A percentile compares a stretch with the other conserved stretches of the same genome.
These are phyloP conservation scores for Scalopus aquaticus DNA, from an alignment of 2,113 vertebrate species.

Conservation along the genomic window DNA sequence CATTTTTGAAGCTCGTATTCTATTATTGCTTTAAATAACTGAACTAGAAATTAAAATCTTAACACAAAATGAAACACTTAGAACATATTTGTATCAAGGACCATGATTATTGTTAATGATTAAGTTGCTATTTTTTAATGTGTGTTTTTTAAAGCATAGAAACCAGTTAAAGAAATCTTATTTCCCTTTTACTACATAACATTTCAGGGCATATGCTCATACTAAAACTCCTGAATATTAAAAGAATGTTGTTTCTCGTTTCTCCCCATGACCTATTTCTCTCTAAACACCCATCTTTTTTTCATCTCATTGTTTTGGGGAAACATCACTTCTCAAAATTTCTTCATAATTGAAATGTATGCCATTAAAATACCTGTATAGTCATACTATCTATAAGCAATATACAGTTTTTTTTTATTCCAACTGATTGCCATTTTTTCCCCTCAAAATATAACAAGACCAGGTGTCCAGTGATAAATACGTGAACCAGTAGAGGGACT, in stretches of 20 bases:
- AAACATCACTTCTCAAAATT: neutral
- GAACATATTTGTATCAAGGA: neutral
- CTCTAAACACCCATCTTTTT: neutral
- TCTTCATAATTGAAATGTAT: neutral
- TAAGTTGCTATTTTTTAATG: neutral
- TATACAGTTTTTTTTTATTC: neutral
- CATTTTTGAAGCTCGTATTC: neutral
- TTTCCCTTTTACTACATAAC: neutral
- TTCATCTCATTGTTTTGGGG: neutral
- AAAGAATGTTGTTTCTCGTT: neutral
- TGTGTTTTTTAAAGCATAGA: neutral
- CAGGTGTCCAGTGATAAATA: neutral
- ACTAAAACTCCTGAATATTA: neutral
- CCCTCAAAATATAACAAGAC: neutral
- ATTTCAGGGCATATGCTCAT: neutral
- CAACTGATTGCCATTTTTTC: neutral
- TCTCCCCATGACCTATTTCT: neutral
- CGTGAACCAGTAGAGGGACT: no score
- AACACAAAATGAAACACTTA: neutral
- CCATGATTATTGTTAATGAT: neutral
- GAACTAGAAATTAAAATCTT: neutral
- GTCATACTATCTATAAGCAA: neutral
- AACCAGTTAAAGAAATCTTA: neutral
- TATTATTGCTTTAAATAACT: neutral
- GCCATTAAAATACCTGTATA: neutral